phyloP scores from a whole-genome alignment of 2,113 vertebrate species.

The Mesocricetus auratus region DNA sequence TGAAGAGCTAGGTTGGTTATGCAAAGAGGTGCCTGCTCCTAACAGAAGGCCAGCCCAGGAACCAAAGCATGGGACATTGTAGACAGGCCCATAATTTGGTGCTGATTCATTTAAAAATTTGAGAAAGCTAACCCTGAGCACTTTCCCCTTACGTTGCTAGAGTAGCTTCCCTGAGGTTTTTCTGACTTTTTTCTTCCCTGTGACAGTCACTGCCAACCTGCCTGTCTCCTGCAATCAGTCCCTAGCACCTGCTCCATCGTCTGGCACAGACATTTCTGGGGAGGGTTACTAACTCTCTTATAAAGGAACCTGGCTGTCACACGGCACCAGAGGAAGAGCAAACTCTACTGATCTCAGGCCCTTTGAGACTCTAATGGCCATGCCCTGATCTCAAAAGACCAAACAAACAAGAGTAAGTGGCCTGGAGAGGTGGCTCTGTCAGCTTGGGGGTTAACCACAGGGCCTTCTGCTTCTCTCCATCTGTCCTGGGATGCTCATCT shows the following conservation, averaged over 20 bases:
- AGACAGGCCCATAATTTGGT: not conserved
- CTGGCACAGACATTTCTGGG: not conserved
- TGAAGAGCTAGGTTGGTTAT: no score
- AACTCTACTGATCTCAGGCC: not conserved
- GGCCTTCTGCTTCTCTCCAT: not conserved
- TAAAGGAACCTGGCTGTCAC: not conserved
- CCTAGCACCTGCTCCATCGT: not conserved
- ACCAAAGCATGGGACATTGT: not conserved
- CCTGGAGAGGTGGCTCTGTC: not conserved
- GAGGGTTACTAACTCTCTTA: not conserved
- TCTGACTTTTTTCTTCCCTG: not conserved
- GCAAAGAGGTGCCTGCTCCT: not conserved
- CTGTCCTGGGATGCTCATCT: not conserved
- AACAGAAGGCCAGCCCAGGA: not conserved
- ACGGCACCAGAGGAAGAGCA: not conserved
- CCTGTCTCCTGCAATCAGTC: not conserved
- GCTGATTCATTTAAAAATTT: not conserved
- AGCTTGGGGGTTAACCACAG: not conserved
- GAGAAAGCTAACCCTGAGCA: not conserved
- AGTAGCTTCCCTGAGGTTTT: not conserved
- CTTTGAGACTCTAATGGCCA: not conserved
- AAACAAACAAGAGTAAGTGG: not conserved
- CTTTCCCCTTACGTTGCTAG: not conserved
- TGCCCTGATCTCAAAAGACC: no score
- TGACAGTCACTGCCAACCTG: not conserved